Evolutionary conservation across 1,140 invertebrate genomes (phyloP), one percentile per base, ranked within the genome.

Genomic region (Maniola jurtina): DNA sequence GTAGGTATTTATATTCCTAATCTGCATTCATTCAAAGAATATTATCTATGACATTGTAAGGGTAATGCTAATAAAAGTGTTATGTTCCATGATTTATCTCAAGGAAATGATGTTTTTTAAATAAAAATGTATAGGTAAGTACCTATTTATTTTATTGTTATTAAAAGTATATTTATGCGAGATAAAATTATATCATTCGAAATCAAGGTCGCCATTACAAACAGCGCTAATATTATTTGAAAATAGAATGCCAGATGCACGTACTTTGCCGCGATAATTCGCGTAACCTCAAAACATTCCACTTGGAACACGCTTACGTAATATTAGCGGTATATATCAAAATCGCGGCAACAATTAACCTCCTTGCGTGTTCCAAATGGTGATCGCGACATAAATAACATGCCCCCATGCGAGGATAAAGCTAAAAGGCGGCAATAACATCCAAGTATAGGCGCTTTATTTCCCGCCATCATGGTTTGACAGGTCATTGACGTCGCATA

Each of bases 381-480:
- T 62, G 65, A 66, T 62, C 50, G 65, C 58, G 57, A 45, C 56
- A 68, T 64, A 61, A 65, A 56, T 69, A 69, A 66, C 63, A 59
- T 58, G 48, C 42, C 55, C 47, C 68, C n/a, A 66, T 61, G 35
- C 15, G 34, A 48, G 47, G 45, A 40, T 65, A 66, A 64, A 64
- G 38, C 33, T 47, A 61, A 56, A 66, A 71, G 63, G 71, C 71
- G 71, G 64, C 65, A 73, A 71, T 65, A 59, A 67, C 56, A 68
- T 60, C 34, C 47, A 54, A 34, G 6, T 25, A 62, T 74, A 70
- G 57, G 56, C 69, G 71, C 75, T 79, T 68, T 70, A 69, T 87
- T 89, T 90, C 88, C 88, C 88, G 88, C 88, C 88, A 90, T 90
- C 79, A 79, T 81, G 75, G 59, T 88, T 86, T 90, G 88, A 90